These are phyloP conservation scores for Setophaga coronata DNA, from an alignment of 2,113 vertebrate genomes.

Conservation along the genomic window DNA sequence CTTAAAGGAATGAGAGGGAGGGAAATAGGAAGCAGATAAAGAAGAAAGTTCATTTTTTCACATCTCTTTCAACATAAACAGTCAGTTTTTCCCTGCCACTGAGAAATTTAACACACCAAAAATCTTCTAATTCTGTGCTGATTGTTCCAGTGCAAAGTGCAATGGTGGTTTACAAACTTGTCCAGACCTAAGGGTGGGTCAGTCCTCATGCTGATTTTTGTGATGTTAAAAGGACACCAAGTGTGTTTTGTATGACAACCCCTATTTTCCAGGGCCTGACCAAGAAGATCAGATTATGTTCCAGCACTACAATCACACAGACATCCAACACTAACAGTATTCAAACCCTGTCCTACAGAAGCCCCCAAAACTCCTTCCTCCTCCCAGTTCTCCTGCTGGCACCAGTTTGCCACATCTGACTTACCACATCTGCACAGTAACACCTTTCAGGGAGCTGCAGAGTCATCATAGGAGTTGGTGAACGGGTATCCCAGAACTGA, in stretches of 20 bases:
- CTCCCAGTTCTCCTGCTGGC: not conserved
- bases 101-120: not conserved
- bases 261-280: not conserved
- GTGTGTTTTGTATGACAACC: not conserved
- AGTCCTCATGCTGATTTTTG: not conserved
- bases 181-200: not conserved
- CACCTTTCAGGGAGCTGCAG: slow-evolving; percentile 93
- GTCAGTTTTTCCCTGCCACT: not conserved
- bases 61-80: not conserved
- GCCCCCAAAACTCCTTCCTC: not conserved
- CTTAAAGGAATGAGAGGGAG: not conserved
- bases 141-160: not conserved
- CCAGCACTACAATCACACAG: not conserved
- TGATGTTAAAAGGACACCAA: not conserved
- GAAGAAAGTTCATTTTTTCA: not conserved
- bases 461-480: slow-evolving; percentile 96
- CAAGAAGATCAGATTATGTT: not conserved
- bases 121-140: not conserved
- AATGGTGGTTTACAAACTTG: not conserved
- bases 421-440: slow-evolving; percentile 98
- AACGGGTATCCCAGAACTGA: slow-evolving; percentile 98
- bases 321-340: not conserved
- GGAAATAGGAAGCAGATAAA: not conserved
- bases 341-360: not conserved
- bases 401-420: not conserved